Percentiles rank a stretch among this genome's conserved stretches.
These are phyloP conservation scores for Portunus trituberculatus DNA, from an alignment of 1,140 invertebrate genomes.

Conservation along the genomic window DNA sequence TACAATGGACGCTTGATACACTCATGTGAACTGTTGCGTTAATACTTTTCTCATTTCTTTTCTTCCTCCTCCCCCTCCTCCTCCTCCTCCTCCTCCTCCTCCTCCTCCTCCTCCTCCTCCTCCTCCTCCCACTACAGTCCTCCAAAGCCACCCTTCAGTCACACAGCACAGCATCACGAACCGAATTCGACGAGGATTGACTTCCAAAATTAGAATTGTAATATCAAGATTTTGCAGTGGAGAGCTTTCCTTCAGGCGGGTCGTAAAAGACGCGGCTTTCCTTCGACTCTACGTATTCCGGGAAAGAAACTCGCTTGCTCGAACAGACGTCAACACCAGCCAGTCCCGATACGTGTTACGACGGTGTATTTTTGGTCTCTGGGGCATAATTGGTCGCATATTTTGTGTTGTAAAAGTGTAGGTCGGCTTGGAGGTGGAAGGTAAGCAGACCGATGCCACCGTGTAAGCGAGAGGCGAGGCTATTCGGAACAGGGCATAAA, in stretches of 20 bases:
- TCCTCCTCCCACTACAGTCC: not conserved
- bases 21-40: slow-evolving; percentile 12
- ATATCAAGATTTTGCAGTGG: slow-evolving; percentile 70
- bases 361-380: slow-evolving; percentile 28
- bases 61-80: not conserved
- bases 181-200: slow-evolving; percentile 54
- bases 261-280: slow-evolving; percentile 44
- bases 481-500: slow-evolving; percentile 59
- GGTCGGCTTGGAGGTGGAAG: not conserved
- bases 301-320: not conserved
- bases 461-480: slow-evolving; percentile 23
- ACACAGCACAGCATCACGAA: not conserved
- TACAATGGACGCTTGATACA: not conserved
- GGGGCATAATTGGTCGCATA: slow-evolving; percentile 17
- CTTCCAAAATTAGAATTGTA: slow-evolving; percentile 69
- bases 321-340: not conserved
- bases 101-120: slow-evolving; percentile 4
- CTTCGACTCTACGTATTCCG: slow-evolving; percentile 20
- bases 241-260: slow-evolving; percentile 63
- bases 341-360: not conserved
- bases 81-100: not conserved
- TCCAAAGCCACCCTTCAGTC: not conserved
- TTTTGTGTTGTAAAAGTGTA: not conserved
- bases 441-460: not conserved
- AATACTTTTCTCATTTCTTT: not conserved